These are phyloP conservation scores for Incurvaria masculella DNA, from an alignment of 2,888 invertebrate genomes.

Conservation along the genomic window DNA sequence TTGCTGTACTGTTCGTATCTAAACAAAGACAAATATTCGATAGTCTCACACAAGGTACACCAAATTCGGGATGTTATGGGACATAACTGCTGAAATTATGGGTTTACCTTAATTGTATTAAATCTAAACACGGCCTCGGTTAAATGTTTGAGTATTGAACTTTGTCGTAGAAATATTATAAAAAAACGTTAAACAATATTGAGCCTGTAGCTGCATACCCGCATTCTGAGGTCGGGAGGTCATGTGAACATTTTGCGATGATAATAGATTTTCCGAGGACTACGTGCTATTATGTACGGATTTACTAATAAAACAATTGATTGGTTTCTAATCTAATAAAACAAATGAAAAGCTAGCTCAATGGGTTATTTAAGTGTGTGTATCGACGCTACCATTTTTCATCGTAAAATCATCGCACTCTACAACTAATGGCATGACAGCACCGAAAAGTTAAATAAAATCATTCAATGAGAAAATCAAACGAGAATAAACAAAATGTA, in stretches of 20 bases:
- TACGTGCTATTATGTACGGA: too few relatives aligned
- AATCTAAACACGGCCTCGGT: too few relatives aligned
- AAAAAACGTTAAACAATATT: slow-evolving; percentile 32
- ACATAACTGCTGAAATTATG: too few relatives aligned
- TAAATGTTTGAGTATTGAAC: too few relatives aligned
- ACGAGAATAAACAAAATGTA: background rate
- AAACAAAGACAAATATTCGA: slow-evolving; percentile 42
- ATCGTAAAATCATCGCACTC: slow-evolving; percentile 32
- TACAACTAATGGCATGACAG: slow-evolving; percentile 26
- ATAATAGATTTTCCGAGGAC: too few relatives aligned
- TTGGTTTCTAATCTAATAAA: background rate
- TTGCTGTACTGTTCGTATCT: slow-evolving; percentile 42
- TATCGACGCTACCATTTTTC: slow-evolving; percentile 44
- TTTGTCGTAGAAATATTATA: too few relatives aligned
- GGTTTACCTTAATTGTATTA: too few relatives aligned
- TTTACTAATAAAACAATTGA: too few relatives aligned
- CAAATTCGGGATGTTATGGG: too few relatives aligned
- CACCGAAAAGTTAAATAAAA: slow-evolving; percentile 28
- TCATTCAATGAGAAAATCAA: slow-evolving; percentile 27
- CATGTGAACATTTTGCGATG: slow-evolving; percentile 59
- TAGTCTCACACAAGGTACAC: background rate
- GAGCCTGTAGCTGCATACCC: background rate
- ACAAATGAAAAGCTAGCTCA: background rate
- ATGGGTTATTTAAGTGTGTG: background rate
- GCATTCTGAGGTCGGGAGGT: slow-evolving; percentile 33